Evolutionary conservation across 2,888 invertebrate genomes (phyloP).

Genomic region (Cepaea hortensis): DNA sequence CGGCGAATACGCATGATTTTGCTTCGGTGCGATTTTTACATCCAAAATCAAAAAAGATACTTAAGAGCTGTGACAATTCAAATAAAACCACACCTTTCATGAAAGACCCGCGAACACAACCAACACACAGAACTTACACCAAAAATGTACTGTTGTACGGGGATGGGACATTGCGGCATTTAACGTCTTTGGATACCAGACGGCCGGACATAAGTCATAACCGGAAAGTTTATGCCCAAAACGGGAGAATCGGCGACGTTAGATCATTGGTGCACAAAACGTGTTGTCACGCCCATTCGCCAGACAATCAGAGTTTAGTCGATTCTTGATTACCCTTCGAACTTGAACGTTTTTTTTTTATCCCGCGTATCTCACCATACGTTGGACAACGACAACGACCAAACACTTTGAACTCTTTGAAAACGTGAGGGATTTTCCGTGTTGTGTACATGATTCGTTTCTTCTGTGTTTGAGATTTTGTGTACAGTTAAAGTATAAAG

Average conservation of each 20-base stretch:
- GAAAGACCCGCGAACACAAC: not conserved
- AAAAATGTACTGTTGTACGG: constrained; percentile 32
- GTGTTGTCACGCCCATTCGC: constrained; percentile 51
- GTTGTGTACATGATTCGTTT: no score
- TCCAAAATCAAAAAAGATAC: constrained; percentile 2
- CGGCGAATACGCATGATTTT: constrained; percentile 1
- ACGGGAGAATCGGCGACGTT: constrained; percentile 42
- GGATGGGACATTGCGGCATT: not conserved
- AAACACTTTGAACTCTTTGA: no score
- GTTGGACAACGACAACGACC: no score
- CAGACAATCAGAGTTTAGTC: constrained; percentile 51
- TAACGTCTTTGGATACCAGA: constrained; percentile 16
- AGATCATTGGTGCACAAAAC: constrained; percentile 53
- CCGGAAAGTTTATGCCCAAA: constrained; percentile 32
- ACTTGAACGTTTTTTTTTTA: no score
- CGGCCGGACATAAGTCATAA: constrained; percentile 5
- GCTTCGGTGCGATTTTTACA: constrained; percentile 36
- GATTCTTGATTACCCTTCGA: constrained; percentile 44
- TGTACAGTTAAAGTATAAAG: no score
- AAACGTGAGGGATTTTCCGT: no score
- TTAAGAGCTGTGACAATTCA: not conserved
- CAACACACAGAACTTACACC: constrained; percentile 9
- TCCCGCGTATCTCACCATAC: no score
- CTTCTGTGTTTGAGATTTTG: no score
- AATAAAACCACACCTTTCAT: not conserved